Base-by-base conservation (phyloP, 2,888 invertebrate genomes). In the Drosophila eohydei region DNA sequence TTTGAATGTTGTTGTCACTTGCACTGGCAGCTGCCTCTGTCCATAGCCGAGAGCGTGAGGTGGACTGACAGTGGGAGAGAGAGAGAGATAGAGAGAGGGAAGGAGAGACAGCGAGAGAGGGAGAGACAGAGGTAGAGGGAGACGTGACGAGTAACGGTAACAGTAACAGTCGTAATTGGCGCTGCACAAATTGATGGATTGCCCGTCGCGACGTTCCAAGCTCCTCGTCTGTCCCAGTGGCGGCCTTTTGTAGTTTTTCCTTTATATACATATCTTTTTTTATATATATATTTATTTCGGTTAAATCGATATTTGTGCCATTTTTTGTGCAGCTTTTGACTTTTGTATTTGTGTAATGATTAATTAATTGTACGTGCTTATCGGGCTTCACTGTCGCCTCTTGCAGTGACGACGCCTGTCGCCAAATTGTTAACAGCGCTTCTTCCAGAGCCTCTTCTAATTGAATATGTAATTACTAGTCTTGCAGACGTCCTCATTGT, bases 161-260 rank as follows among this genome's bases (percentile, higher is more conserved):
- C 77, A 68, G 84, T 90, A 88, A 90, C 89, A 85, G 84, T 78
- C 84, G 81, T 86, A 90, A 89, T 90, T 91, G 90, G 83, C 83
- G 82, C 80, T 83, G 76, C 81, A 83, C 76, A 91, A 91, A 91
- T 91, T 91, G 91, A 91, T 91, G 91, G 91, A 91, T 91, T 91
- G 81, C 77, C 78, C 88, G 92, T 92, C 92, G 91, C 92, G 88
- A 80, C 74, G 87, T 60, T 74, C 63, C 59, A 14, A 48, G 30
- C 50, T 61, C 8, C 28, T 32, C 60, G 61, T 67, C 54, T 56
- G 67, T 67, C 63, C 52, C 57, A 64, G 74, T 72, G 80, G 80
- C 89, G 87, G 86, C 72, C 54, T 83, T 88, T 65, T 62, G 50
- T 50, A 50, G 50, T 88, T 71, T 88, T 71, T 67, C 75, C 78